phyloP scores from a whole-genome alignment of 2,797 vertebrate species.

The Hydrocynus forskahlii region DNA sequence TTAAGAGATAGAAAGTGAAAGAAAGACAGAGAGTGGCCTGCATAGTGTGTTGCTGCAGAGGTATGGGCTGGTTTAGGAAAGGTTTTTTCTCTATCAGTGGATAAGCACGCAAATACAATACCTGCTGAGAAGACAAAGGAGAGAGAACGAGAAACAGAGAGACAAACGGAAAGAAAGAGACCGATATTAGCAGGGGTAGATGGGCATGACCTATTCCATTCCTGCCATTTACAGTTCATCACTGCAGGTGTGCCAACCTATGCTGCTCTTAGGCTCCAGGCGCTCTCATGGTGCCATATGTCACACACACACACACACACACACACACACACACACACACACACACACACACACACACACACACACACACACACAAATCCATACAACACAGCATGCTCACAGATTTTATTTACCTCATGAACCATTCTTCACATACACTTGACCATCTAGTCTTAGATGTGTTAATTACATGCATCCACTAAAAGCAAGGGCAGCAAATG shows the following conservation, averaged over 20 bases:
- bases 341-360: background rate
- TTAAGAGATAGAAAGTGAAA: conserved; percentile 30
- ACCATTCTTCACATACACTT: background rate
- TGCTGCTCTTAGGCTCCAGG: conserved; percentile 4
- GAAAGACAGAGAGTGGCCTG: conserved; percentile 65
- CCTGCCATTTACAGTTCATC: conserved; percentile 44
- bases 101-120: conserved; percentile 14
- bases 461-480: no score
- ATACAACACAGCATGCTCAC: background rate
- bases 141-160: conserved; percentile 23
- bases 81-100: conserved; percentile 49
- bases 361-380: background rate
- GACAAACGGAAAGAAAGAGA: conserved; percentile 4
- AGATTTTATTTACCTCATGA: background rate
- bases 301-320: background rate
- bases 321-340: no score
- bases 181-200: background rate
- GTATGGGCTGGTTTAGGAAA: conserved; percentile 62
- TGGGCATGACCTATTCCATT: conserved; percentile 38
- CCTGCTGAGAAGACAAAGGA: conserved; percentile 32
- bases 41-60: conserved; percentile 67
- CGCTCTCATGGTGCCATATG: conserved; percentile 36
- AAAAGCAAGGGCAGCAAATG: no score
- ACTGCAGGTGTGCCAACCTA: conserved; percentile 38
- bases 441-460: no score